A percentile compares a stretch with the other conserved stretches of the same genome.
Evolutionary conservation across 2,888 invertebrate species (phyloP).

Genomic region (Eumacrocentrus americanus): DNA sequence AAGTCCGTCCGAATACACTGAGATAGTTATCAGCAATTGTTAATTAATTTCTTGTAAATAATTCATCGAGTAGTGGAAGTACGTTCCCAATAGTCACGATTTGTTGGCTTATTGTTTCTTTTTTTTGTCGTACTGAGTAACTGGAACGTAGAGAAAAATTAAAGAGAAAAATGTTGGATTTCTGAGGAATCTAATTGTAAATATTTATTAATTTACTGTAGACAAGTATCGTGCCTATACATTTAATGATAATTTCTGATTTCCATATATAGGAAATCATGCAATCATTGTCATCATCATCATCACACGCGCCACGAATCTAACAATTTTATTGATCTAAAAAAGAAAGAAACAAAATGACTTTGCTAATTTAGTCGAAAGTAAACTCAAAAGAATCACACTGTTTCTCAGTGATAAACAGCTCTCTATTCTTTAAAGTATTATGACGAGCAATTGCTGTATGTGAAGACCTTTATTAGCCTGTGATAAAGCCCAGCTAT

Average conservation of each 20-base stretch:
- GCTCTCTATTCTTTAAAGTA: slow-evolving; percentile 39
- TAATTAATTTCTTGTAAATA: slow-evolving; percentile 22
- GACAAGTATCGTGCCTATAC: slow-evolving; percentile 23
- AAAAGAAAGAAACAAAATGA: background rate
- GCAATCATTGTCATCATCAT: background rate
- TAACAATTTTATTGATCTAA: too few relatives aligned
- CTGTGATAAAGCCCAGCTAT: slow-evolving; percentile 22
- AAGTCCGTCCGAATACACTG: slow-evolving; percentile 57
- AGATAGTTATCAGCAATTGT: slow-evolving; percentile 16
- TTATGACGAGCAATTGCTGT: slow-evolving; percentile 23
- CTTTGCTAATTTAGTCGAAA: slow-evolving; percentile 14
- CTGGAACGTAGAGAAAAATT: background rate
- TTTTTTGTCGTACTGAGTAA: background rate
- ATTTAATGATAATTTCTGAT: slow-evolving; percentile 5
- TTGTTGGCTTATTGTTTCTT: background rate
- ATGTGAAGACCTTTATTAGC: slow-evolving; percentile 16
- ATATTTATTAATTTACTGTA: slow-evolving; percentile 26
- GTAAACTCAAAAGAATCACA: slow-evolving; percentile 20
- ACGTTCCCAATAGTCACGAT: slow-evolving; percentile 2
- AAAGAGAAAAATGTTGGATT: background rate
- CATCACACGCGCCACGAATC: background rate
- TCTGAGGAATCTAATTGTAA: slow-evolving; percentile 8
- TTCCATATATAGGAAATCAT: background rate
- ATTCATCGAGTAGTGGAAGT: slow-evolving; percentile 1
- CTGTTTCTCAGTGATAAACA: slow-evolving; percentile 30